Evolutionary conservation across 2,888 invertebrate species (phyloP), one percentile per base, ranked within the genome.

Genomic region (Cephalotes varians): DNA sequence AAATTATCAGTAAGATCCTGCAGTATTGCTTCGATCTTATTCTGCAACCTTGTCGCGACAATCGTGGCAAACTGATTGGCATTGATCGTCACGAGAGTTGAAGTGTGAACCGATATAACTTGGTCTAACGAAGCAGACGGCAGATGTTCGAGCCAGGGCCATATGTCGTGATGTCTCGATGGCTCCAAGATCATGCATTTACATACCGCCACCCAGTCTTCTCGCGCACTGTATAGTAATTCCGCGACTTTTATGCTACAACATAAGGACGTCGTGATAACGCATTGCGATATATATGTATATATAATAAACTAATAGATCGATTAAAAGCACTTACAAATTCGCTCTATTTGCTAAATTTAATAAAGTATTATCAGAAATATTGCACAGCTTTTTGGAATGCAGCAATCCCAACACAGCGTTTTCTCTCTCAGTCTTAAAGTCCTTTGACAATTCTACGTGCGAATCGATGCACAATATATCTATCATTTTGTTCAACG

Each of bases 201-300:
- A 84, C 94, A 94, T 25, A 94, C 94, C 0, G 94, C 91, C 31
- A 91, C 85, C 94, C 94, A 94, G 83, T 94, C 94, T 76, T 94
- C 94, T 47, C 93, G 90, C 31, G 92, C 94, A 10, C 92, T 92
- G 84, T 94, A 93, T 56, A 94, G 81, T 31, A 93, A 87, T 84
- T 94, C 93, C 3, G 92, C 91, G 28, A 94, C 93, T 83, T 93
- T 92, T 86, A 93, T 88, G 87, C 94, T 94, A 86, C 21, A 91
- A 92, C 79, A 83, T 77, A 56, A 44, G 49, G 4, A 21, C 7
- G 1, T 44, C 12, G 18, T 40, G 10, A 56, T 40, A 31, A 28
- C 2, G 21, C 9, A 60, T 34, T n/a, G 0, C n/a, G 9, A 56
- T 12, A 21, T 34, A 58, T 31, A 31, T 58, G 3, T 47, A 47